Conservation (phyloP, 2,113 vertebrate species). For the Furnarius figulus region DNA sequence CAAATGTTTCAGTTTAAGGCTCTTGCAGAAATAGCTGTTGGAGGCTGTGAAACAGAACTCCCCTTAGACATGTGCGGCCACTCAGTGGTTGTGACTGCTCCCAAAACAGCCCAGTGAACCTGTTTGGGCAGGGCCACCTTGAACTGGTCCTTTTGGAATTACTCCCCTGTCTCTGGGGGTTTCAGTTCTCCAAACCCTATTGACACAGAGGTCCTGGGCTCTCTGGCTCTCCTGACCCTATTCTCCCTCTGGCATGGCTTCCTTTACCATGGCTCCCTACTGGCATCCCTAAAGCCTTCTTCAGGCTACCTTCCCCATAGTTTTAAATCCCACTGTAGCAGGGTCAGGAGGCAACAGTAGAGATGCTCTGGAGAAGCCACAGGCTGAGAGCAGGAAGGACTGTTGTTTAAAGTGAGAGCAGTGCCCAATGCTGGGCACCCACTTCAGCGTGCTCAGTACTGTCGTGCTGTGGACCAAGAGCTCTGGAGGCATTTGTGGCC, state of each 20-base stretch:
- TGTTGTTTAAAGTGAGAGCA: rapidly evolving
- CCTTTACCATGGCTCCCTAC: rapidly evolving
- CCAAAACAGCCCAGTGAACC: neutral
- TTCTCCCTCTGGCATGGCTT: neutral
- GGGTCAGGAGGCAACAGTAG: neutral
- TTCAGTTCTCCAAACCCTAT: neutral
- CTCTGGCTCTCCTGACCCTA: neutral
- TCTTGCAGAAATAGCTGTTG: neutral
- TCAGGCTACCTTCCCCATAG: neutral
- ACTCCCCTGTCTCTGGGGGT: neutral
- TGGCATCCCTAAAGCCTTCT: neutral
- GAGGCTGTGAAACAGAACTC: neutral
- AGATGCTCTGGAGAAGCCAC: neutral
- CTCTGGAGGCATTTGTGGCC: neutral
- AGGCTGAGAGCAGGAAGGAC: neutral
- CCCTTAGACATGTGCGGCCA: neutral
- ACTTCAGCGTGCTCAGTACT: rapidly evolving
- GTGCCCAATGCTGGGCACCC: neutral
- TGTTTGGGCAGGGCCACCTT: neutral
- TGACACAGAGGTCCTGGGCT: neutral
- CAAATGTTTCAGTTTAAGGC: neutral
- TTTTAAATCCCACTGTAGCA: neutral
- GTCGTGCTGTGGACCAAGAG: rapidly evolving
- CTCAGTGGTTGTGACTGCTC: neutral
- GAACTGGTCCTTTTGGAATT: neutral